Conservation (phyloP, 2,113 vertebrate species). For the Seriola quinqueradiata region DNA sequence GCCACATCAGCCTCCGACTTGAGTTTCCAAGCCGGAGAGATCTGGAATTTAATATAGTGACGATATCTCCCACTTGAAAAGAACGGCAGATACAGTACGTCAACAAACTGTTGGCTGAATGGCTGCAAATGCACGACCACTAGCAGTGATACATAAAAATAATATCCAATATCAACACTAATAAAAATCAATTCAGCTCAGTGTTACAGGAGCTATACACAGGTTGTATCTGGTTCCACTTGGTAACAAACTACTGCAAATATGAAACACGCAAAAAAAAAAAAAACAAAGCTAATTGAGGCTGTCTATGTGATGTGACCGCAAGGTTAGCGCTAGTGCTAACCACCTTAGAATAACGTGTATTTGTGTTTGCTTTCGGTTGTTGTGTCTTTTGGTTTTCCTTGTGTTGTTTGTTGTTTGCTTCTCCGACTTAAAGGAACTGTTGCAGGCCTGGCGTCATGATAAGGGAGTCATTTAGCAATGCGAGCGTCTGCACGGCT, state of each 20-base stretch:
- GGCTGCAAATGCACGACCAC: neutral
- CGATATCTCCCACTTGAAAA: neutral
- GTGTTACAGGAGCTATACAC: neutral
- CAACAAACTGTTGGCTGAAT: neutral
- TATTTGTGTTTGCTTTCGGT: neutral
- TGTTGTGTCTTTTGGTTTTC: neutral
- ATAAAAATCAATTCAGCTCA: neutral
- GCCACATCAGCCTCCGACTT: neutral
- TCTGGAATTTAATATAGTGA: neutral
- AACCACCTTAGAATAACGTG: neutral
- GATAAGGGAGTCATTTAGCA: slow-evolving; percentile 40
- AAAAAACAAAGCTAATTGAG: neutral
- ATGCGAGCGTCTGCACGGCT: slow-evolving; percentile 19
- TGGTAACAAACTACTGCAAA: neutral
- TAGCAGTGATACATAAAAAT: neutral
- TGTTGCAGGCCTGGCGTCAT: slow-evolving; percentile 29
- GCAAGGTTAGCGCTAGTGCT: neutral
- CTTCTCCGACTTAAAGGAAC: slow-evolving; percentile 10
- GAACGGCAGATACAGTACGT: neutral
- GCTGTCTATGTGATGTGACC: neutral
- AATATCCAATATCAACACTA: neutral
- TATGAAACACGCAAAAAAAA: neutral
- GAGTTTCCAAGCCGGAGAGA: neutral
- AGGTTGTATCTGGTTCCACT: neutral
- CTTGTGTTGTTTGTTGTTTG: slow-evolving; percentile 11